A percentile compares a stretch with the other conserved stretches of the same genome.
phyloP scores from a whole-genome alignment of 1,140 invertebrate genomes.

The Rhagoletis zephyria region DNA sequence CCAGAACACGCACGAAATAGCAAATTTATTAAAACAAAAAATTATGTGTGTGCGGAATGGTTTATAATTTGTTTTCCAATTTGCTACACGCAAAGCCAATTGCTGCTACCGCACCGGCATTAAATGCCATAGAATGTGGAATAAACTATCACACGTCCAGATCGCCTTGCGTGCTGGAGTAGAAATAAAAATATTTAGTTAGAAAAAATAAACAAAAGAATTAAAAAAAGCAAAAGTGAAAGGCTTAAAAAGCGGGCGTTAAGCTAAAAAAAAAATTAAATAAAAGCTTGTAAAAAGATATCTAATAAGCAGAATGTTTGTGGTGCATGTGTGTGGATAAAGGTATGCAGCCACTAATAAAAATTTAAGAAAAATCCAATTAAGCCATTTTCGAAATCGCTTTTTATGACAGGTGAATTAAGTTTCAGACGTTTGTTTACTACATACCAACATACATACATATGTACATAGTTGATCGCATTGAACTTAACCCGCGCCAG shows the following conservation, averaged over 20 bases:
- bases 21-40: background rate
- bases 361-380: conserved; percentile 11
- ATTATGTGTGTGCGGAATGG: too few species aligned
- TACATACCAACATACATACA: too few species aligned
- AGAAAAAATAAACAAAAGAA: background rate
- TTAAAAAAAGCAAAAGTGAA: conserved; percentile 37
- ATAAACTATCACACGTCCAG: conserved; percentile 6
- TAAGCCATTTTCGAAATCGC: conserved; percentile 15
- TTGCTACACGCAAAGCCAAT: conserved; percentile 23
- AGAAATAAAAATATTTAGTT: background rate
- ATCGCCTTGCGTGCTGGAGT: conserved; percentile 15
- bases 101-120: background rate
- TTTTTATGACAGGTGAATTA: conserved; percentile 50
- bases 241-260: conserved; percentile 3
- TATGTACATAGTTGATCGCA: background rate
- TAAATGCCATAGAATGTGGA: conserved; percentile 8
- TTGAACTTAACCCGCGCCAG: conserved; percentile 36
- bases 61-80: background rate
- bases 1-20: background rate
- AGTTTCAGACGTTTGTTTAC: background rate
- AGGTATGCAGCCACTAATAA: background rate
- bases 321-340: background rate
- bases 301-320: too few species aligned
- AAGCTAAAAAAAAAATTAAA: background rate
- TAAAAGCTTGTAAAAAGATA: background rate